Base-by-base conservation (phyloP, 2,797 vertebrate species). In the Cebuella pygmaea region DNA sequence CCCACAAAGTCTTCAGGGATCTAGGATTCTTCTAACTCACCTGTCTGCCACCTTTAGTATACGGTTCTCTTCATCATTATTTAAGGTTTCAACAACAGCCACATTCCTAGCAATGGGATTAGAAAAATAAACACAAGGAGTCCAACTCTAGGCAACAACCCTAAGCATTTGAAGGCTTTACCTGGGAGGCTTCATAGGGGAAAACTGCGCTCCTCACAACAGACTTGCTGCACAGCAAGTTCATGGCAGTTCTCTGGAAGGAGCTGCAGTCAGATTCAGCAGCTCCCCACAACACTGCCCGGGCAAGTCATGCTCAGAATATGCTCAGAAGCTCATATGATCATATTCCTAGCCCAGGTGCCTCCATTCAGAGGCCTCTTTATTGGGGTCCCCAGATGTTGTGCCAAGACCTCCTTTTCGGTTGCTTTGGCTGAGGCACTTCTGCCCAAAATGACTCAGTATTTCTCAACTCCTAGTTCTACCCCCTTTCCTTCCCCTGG, bases 131-230 rank as follows among this genome's bases (percentile, higher is more conserved):
- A 85, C 1, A 39, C 33, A 6, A 55, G 72, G 24, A 85, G 10
- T 72, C 70, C 30, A 74, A 44, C 2, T 41, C 48, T 5, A 26
- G 30, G 19, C 55, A 70, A 59, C 14, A 22, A 17, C 24, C 8
- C 1, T 5, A 39, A 24, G 19, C 14, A 55, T 57, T 36, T 4
- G 10, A 74, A 67, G 55, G 7, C 50, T 79, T 9, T 41, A 39
- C 6, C 39, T 41, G 17, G 8, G 8, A 11, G 13, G 5, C 3
- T 39, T 41, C 55, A 20, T 0, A 26, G 39, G 17, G 15, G 4
- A 59, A 81, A 36, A 2, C 48, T 55, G 4, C 41, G 24, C 12
- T 70, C 41, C 30, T 91, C 30, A 20, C 3, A 19, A 4, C 36
- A 67, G 30, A 26, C 39, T 78, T 41, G 17, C 17, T 8, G 5